These are phyloP conservation scores for Leptothorax acervorum DNA, from an alignment of 2,888 invertebrate genomes.

Conservation along the genomic window DNA sequence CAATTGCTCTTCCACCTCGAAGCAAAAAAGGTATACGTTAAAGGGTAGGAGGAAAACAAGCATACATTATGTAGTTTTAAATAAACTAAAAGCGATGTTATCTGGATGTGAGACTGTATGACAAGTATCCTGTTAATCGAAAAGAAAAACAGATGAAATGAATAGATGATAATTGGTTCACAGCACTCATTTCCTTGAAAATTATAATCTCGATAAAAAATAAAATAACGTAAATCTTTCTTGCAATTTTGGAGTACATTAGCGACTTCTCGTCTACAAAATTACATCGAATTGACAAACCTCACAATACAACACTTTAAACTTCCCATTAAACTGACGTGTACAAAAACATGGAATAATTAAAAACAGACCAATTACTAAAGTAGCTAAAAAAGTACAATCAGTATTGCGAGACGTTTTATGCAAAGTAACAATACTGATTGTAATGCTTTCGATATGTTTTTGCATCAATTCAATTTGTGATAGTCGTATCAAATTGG, in stretches of 20 bases:
- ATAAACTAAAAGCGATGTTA: conserved; percentile 36
- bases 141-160: conserved; percentile 19
- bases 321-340: background rate
- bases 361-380: conserved; percentile 4
- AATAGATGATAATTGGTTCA: background rate
- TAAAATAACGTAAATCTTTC: conserved; percentile 5
- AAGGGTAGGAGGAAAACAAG: conserved; percentile 26
- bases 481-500: background rate
- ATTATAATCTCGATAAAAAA: background rate
- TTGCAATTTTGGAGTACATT: background rate
- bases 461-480: conserved; percentile 11
- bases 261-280: conserved; percentile 5
- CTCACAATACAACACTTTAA: background rate
- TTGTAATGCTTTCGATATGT: background rate
- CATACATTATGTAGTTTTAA: conserved; percentile 37
- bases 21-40: conserved; percentile 57
- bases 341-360: background rate
- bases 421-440: background rate
- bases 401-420: background rate
- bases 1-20: conserved; percentile 60
- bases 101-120: background rate
- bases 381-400: background rate
- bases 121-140: conserved; percentile 3
- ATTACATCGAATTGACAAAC: background rate
- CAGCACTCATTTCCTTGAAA: background rate